A percentile compares a stretch with the other conserved stretches of the same genome.
Conservation (phyloP, 2,888 invertebrate genomes). For the Saturnia japonica region DNA sequence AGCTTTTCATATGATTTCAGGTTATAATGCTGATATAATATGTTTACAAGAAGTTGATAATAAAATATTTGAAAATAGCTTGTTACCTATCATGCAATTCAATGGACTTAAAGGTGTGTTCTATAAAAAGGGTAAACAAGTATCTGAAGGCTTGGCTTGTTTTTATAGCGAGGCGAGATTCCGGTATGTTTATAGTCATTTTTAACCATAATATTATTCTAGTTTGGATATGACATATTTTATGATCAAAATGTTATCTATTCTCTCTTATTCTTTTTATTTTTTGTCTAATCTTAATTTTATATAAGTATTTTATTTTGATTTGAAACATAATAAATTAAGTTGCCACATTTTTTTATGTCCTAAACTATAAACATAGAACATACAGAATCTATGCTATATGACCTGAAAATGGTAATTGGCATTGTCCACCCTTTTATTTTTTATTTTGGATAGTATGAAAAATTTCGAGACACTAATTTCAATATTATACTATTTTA, state of each 20-base stretch:
- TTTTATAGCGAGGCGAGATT: constrained; percentile 89
- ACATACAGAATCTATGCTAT: not conserved
- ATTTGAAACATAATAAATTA: not conserved
- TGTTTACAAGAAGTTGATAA: constrained; percentile 97
- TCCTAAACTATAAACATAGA: not conserved
- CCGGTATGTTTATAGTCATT: constrained; percentile 55
- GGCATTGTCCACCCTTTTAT: too few relatives aligned
- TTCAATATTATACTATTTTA: too few relatives aligned
- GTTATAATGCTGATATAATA: constrained; percentile 94
- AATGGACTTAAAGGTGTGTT: constrained; percentile 83
- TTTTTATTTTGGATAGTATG: too few relatives aligned
- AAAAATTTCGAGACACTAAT: too few relatives aligned
- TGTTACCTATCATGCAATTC: constrained; percentile 82
- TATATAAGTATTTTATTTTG: not conserved
- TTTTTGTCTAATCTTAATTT: too few relatives aligned
- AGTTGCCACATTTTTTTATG: not conserved
- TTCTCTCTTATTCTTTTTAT: too few relatives aligned
- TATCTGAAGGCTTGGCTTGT: constrained; percentile 90
- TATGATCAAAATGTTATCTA: not conserved
- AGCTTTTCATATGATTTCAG: constrained; percentile 61
- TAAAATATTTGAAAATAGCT: constrained; percentile 87
- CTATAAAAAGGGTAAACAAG: constrained; percentile 87
- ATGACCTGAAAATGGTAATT: not conserved
- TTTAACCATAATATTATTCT: not conserved
- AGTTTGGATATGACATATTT: not conserved